A percentile compares a stretch with the other conserved stretches of the same genome.
phyloP scores from a whole-genome alignment of 92 coral and sea anemone species.

The Porites cylindrica region DNA sequence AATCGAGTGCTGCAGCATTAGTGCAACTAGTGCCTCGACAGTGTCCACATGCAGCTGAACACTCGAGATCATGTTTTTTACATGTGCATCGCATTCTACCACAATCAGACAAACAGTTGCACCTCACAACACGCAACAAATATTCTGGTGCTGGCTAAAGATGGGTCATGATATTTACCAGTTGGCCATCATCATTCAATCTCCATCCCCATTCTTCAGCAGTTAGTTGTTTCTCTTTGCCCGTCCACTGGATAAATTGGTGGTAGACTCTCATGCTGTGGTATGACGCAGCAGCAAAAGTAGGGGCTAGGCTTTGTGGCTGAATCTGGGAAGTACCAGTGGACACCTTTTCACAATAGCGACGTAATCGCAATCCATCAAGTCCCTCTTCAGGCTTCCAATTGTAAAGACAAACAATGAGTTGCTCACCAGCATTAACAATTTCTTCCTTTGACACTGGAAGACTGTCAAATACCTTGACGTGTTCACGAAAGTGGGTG shows the following conservation, averaged over 20 bases:
- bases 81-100: constrained; percentile 35
- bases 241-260: constrained; percentile 42
- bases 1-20: not conserved
- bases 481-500: constrained; percentile 23
- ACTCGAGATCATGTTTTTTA: constrained; percentile 35
- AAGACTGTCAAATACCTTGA: constrained; percentile 16
- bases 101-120: constrained; percentile 46
- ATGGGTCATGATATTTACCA: constrained; percentile 21
- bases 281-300: constrained; percentile 34
- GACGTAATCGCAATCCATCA: constrained; percentile 19
- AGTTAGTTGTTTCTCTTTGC: not conserved
- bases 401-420: constrained; percentile 49
- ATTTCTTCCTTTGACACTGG: constrained; percentile 18
- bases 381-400: constrained; percentile 44
- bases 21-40: constrained; percentile 58
- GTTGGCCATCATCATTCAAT: not conserved
- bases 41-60: constrained; percentile 53
- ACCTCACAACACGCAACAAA: constrained; percentile 37
- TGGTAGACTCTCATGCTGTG: constrained; percentile 33
- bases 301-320: constrained; percentile 39
- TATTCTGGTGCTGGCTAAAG: constrained; percentile 23
- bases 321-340: constrained; percentile 14
- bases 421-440: constrained; percentile 35
- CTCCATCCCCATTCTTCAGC: constrained; percentile 40
- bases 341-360: constrained; percentile 38